phyloP scores from a whole-genome alignment of 2,888 invertebrate species.

The Ophion ellenae region DNA sequence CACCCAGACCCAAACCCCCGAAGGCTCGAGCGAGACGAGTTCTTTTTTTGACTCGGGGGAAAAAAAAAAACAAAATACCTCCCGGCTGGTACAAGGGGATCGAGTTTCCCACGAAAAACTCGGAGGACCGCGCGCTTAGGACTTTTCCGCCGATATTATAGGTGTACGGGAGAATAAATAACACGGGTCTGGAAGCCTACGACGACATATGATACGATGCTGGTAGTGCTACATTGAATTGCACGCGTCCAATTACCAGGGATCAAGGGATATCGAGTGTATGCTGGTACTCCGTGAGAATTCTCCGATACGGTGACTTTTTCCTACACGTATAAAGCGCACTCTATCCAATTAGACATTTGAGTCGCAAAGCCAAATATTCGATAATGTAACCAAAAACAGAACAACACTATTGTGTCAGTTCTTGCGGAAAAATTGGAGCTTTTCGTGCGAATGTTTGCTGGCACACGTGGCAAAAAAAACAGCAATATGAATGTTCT shows the following conservation, averaged over 20 bases:
- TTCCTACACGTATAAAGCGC: background rate
- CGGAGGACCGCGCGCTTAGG: background rate
- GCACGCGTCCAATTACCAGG: background rate
- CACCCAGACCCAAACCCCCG: background rate
- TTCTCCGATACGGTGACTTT: too few species aligned
- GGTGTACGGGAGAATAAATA: slow-evolving; percentile 8
- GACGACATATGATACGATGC: background rate
- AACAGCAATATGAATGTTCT: too few species aligned
- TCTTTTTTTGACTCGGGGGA: background rate
- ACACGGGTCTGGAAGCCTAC: background rate
- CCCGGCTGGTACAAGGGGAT: slow-evolving; percentile 2
- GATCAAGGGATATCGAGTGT: background rate
- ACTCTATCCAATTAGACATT: background rate
- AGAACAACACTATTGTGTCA: background rate
- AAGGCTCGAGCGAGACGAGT: background rate
- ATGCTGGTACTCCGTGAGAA: slow-evolving; percentile 37
- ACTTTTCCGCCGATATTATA: background rate
- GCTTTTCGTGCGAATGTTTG: too few species aligned
- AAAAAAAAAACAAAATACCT: slow-evolving; percentile 6
- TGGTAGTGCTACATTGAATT: slow-evolving; percentile 22
- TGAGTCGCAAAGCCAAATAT: background rate
- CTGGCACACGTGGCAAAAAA: too few species aligned
- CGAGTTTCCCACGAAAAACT: slow-evolving; percentile 39
- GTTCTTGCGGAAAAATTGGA: too few species aligned
- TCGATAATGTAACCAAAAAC: background rate